Base-by-base conservation (phyloP, 64 coral and sea anemone genomes). In the Actinia equina region DNA sequence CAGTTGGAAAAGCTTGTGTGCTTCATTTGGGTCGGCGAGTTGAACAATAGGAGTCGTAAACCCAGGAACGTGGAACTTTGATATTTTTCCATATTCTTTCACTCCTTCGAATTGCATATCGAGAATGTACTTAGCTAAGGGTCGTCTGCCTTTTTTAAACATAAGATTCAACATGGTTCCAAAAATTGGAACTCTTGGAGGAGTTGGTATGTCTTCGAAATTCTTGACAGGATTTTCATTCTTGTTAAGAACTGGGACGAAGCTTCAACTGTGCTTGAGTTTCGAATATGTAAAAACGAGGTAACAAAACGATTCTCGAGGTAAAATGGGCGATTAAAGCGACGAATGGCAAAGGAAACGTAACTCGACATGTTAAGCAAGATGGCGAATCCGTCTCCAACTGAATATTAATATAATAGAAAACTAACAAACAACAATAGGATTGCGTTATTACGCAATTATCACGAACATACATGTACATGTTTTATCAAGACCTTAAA, bases 11-110 rank as follows among this genome's bases (percentile, higher is more conserved):
- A 94, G 56, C 81, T 84, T 86, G 14, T 55, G 77, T 7, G 88
- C 93, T 49, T 91, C 86, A 16, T 15, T 37, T 20, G 86, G 93
- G 17, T 91, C 86, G 17, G 89, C 51, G 5, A 85, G 27, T 19
- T 42, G n/a, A 5, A 90, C n/a, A 15, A 85, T 1, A 30, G 52
- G 52, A n/a, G 65, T 71, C 2, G 25, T 46, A 17, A 65, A 0
- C 0, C 82, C 82, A 43, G 82, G 82, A 0, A 85, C 22, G 11
- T 84, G 9, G 3, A 52, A 7, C 20, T 62, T 64, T 7, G 46
- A 59, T 25, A 90, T 85, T 60, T 44, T 77, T 0, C 89, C 89
- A 56, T 77, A 90, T 55, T 84, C 46, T 19, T 84, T 59, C 5
- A 85, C 80, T 52, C 65, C 51, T 58, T 71, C 51, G 10, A 30